Evolutionary conservation across 2,888 invertebrate species (phyloP).

Genomic region (Aporophyla lueneburgensis): DNA sequence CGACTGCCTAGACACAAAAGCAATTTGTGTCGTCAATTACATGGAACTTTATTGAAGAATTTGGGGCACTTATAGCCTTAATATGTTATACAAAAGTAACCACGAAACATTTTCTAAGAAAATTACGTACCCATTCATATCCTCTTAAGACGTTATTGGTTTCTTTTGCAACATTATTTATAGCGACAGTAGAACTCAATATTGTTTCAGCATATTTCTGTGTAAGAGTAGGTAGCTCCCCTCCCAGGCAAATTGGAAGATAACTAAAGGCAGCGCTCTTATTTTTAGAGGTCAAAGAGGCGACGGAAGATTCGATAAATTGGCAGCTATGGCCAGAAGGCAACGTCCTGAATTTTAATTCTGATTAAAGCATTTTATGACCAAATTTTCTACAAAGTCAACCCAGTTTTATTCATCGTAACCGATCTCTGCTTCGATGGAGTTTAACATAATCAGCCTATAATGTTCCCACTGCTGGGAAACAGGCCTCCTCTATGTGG

Average conservation of each 20-base stretch:
- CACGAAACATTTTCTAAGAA: slow-evolving; percentile 26
- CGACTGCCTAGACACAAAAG: slow-evolving; percentile 46
- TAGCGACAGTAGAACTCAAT: slow-evolving; percentile 14
- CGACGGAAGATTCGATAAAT: slow-evolving; percentile 37
- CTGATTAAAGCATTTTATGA: slow-evolving; percentile 6
- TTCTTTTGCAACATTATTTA: slow-evolving; percentile 19
- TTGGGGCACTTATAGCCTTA: slow-evolving; percentile 21
- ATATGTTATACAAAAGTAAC: slow-evolving; percentile 24
- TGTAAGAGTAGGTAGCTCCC: slow-evolving; percentile 1
- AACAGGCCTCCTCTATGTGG: neutral
- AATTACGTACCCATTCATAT: slow-evolving; percentile 3
- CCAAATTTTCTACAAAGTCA: neutral
- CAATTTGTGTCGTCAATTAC: slow-evolving; percentile 59
- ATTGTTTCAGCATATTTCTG: slow-evolving; percentile 10
- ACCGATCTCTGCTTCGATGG: neutral
- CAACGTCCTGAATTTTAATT: slow-evolving; percentile 39
- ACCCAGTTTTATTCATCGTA: neutral
- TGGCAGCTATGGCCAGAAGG: slow-evolving; percentile 20
- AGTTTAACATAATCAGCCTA: neutral
- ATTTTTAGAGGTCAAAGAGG: slow-evolving; percentile 31
- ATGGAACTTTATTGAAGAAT: slow-evolving; percentile 48
- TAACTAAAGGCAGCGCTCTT: slow-evolving; percentile 5
- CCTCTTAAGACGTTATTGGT: slow-evolving; percentile 28
- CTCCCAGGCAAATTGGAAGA: slow-evolving; percentile 25
- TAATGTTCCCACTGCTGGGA: neutral